Conservation (phyloP, 1,140 invertebrate genomes). For the Metopolophium dirhodum region DNA sequence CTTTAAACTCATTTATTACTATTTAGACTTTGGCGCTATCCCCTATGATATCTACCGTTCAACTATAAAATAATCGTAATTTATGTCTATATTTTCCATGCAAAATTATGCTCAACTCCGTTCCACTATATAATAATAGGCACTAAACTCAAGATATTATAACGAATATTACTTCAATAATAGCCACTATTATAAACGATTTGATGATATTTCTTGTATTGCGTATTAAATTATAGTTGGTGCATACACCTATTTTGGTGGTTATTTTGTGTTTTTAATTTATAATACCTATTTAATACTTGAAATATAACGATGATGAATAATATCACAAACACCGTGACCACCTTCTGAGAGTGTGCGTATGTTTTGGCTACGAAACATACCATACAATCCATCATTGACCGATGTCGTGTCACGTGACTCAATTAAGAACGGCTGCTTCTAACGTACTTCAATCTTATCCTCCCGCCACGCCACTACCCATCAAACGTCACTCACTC, state of each 20-base stretch:
- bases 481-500: neutral
- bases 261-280: neutral
- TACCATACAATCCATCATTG: conserved; percentile 45
- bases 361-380: neutral
- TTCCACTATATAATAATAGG: neutral
- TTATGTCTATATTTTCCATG: neutral
- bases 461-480: neutral
- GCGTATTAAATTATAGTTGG: neutral
- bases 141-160: neutral
- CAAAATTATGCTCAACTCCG: neutral
- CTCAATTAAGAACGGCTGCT: conserved; percentile 51
- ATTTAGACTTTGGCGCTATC: too few relatives aligned
- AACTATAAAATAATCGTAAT: neutral
- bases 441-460: conserved; percentile 53
- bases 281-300: neutral
- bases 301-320: conserved; percentile 11
- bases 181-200: neutral
- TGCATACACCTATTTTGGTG: neutral
- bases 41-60: too few relatives aligned
- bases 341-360: neutral
- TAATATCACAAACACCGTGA: neutral
- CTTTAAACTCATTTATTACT: neutral
- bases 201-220: neutral
- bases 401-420: conserved; percentile 50
- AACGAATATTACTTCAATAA: neutral